Evolutionary conservation across 2,113 vertebrate genomes (phyloP).

Genomic region (Mohoua ochrocephala): DNA sequence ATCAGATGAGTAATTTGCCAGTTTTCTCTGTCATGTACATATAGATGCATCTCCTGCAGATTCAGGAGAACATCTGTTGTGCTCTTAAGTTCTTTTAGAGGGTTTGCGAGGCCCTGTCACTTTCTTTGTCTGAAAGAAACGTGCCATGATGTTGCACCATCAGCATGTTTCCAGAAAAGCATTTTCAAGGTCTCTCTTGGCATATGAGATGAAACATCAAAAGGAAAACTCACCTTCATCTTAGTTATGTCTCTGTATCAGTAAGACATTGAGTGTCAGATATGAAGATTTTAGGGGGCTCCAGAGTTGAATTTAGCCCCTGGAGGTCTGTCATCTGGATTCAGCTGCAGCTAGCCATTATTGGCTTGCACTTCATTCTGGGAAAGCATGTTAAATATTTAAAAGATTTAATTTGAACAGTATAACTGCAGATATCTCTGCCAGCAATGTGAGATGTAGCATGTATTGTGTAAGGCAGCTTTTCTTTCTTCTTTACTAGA

Average conservation of each 20-base stretch:
- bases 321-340: conserved; percentile 55
- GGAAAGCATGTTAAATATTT: conserved; percentile 33
- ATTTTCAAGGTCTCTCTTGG: neutral
- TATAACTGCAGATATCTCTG: neutral
- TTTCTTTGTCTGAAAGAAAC: conserved; percentile 68
- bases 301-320: neutral
- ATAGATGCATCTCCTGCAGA: neutral
- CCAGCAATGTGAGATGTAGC: neutral
- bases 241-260: neutral
- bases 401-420: neutral
- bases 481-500: neutral
- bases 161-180: neutral
- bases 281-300: neutral
- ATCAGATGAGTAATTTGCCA: neutral
- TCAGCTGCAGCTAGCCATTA: conserved; percentile 63
- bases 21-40: neutral
- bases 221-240: neutral
- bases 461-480: neutral
- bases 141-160: conserved; percentile 13
- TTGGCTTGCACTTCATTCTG: conserved; percentile 9
- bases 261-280: neutral
- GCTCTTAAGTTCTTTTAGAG: neutral
- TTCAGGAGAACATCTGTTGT: neutral
- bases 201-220: neutral
- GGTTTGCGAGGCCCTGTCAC: neutral